Base-by-base conservation (phyloP, 2,113 vertebrate genomes). In the Oxyruncus cristatus region DNA sequence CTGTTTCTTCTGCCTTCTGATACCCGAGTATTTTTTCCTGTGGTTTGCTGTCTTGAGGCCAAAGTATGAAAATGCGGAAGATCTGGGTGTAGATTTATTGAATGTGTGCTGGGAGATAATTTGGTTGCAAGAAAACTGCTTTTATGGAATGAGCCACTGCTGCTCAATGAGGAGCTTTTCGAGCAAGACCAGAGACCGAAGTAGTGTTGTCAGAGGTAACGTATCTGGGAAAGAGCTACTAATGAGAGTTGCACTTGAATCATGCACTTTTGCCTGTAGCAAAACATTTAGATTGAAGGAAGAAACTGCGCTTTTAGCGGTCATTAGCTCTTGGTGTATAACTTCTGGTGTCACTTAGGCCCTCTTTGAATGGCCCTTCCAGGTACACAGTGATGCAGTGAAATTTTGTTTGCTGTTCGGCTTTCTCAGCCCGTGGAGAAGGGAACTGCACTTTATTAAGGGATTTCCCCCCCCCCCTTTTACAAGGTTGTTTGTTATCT, bases 401-500 rank as follows among this genome's bases (percentile, higher is more conserved):
- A 89, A 66, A 58, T 82, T 88, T 85, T 58, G 49, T 95, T 93
- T 72, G 68, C 79, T 14, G 24, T 56, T 93, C 5, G 4, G 32
- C 59, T 89, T 92, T 93, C 55, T 85, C 71, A 66, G 62, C 85
- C 81, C 50, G 24, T 91, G 91, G 75, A 95, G 96, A 97, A 98
- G 94, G 92, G 97, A 98, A 96, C 94, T 97, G 96, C 95, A 96
- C 87, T 98, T 85, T 96, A 97, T 98, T 98, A 98, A 98, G 98
- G 96, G 79, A 79, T 77, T 80, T 89, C 24, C 4, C 0, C 2
- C 72, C 65, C 59, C 70, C 53, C 95, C 95, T 98, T 98, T 97
- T 97, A 98, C 98, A 98, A 97, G 97, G 84, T 97, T 97, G 96
- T 94, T 98, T 97, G 95, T 97, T 96, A 97, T 98, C 97, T 97